These are phyloP conservation scores for Lasioglossum figueresi DNA, from an alignment of 2,888 invertebrate genomes.

Conservation along the genomic window DNA sequence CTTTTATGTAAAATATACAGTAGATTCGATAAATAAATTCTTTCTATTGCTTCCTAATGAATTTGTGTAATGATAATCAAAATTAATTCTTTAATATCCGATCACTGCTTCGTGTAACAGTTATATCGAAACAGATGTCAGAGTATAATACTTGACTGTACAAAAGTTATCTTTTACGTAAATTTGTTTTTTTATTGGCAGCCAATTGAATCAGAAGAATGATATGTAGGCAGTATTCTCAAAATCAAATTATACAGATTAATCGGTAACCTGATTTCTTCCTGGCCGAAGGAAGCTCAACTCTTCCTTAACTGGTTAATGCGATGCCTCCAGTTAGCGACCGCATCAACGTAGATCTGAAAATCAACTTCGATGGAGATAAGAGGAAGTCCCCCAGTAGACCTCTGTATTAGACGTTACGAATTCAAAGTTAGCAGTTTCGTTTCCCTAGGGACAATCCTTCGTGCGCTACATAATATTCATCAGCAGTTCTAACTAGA, in stretches of 20 bases:
- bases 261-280: not conserved
- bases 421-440: constrained; percentile 9
- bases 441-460: not conserved
- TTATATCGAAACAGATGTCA: no score
- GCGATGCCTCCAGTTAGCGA: not conserved
- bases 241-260: not conserved
- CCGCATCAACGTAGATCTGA: not conserved
- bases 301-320: not conserved
- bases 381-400: not conserved
- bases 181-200: no score
- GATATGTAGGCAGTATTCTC: not conserved
- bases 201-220: no score
- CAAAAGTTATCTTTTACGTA: no score
- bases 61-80: no score
- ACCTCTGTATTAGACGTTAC: not conserved
- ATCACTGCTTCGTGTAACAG: no score
- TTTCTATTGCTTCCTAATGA: no score
- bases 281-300: not conserved
- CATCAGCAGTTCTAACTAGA: not conserved
- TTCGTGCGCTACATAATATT: not conserved
- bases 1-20: no score
- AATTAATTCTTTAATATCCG: no score
- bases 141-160: no score
- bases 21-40: no score
- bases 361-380: not conserved